Conservation (phyloP, 1,140 invertebrate genomes). For the Zaprionus kolodkinae region DNA sequence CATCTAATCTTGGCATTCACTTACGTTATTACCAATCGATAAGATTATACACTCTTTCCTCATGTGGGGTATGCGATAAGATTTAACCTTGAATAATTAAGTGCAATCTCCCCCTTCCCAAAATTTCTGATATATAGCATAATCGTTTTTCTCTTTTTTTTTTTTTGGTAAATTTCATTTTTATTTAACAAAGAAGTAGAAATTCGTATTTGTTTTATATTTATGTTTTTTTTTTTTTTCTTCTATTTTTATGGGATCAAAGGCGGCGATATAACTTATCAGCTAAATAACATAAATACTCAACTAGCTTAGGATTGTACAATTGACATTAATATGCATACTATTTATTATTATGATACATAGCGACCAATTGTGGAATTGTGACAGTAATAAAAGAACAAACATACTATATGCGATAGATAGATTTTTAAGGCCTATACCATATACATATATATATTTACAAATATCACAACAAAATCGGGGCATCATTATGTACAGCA, state of each 20-base stretch:
- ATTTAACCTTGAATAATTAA: constrained; percentile 18
- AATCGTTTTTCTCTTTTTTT: background rate
- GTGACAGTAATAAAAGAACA: constrained; percentile 7
- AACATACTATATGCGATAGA: constrained; percentile 50
- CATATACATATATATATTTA: constrained; percentile 61
- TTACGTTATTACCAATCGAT: constrained; percentile 14
- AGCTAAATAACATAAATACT: constrained; percentile 42
- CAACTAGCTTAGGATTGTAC: constrained; percentile 41
- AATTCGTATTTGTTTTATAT: constrained; percentile 47
- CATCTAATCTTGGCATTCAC: background rate
- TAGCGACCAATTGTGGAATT: constrained; percentile 53
- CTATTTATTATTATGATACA: constrained; percentile 17
- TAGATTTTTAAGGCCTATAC: constrained; percentile 44
- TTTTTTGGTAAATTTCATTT: constrained; percentile 44
- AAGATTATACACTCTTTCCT: background rate
- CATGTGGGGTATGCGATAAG: constrained; percentile 25
- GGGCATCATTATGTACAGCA: constrained; percentile 46
- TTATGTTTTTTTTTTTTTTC: background rate
- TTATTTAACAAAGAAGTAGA: constrained; percentile 44
- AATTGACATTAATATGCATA: constrained; percentile 31
- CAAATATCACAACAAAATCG: constrained; percentile 72
- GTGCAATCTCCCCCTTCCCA: background rate
- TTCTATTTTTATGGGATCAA: background rate
- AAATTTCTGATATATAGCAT: no score
- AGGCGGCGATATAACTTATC: constrained; percentile 21